Evolutionary conservation across 2,797 vertebrate species (phyloP).

Genomic region (Rachycentron canadum): DNA sequence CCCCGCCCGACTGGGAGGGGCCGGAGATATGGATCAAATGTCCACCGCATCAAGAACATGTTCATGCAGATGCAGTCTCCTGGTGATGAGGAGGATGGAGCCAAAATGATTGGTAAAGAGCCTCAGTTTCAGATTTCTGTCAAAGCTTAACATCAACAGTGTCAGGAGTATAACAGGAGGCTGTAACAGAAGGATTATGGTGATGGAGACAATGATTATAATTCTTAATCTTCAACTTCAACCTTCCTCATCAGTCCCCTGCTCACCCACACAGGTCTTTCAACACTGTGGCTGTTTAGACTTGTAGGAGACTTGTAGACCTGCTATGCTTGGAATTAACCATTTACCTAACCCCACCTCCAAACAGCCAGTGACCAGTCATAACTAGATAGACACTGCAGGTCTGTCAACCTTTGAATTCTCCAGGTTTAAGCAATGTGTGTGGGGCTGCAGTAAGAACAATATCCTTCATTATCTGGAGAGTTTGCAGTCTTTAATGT

Average conservation of each 20-base stretch:
- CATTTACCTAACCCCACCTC: not conserved
- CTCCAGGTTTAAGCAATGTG: not conserved
- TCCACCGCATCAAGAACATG: slow-evolving; percentile 99
- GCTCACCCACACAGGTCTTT: not conserved
- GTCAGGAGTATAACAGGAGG: not conserved
- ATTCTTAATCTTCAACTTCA: not conserved
- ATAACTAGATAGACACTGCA: not conserved
- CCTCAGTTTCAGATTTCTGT: not conserved
- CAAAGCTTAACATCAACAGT: not conserved
- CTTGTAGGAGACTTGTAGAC: not conserved
- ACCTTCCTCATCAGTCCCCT: not conserved
- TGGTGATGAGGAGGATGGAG: slow-evolving; percentile 88
- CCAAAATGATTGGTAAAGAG: slow-evolving; percentile 77
- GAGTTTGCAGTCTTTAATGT: not conserved
- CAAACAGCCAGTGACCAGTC: not conserved
- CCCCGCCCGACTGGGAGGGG: slow-evolving; percentile 87
- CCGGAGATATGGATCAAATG: slow-evolving; percentile 95
- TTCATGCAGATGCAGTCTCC: slow-evolving; percentile 98
- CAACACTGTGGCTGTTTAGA: not conserved
- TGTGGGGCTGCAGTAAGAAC: not conserved
- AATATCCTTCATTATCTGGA: not conserved
- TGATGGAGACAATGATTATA: not conserved
- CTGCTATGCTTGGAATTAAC: not conserved
- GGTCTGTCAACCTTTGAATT: not conserved
- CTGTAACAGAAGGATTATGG: not conserved